A percentile compares a stretch with the other conserved stretches of the same genome.
Conservation (phyloP, 2,888 invertebrate genomes). For the Campoletis raptor region DNA sequence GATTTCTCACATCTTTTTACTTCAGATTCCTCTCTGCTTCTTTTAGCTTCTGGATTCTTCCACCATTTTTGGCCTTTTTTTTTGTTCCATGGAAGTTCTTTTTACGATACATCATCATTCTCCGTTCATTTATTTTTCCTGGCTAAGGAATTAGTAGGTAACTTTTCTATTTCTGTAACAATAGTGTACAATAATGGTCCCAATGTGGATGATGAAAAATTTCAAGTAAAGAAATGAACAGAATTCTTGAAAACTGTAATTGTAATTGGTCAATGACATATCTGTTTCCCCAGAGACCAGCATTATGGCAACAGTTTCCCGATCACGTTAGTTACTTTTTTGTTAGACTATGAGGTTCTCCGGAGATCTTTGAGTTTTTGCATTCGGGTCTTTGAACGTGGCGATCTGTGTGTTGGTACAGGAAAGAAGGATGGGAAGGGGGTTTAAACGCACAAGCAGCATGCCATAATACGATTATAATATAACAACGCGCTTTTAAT, state of each 20-base stretch:
- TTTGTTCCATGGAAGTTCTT: background rate
- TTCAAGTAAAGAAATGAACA: background rate
- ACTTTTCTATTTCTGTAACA: background rate
- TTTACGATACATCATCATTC: background rate
- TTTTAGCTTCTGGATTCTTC: background rate
- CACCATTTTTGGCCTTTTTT: background rate
- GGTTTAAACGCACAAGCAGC: constrained; percentile 59
- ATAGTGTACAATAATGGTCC: background rate
- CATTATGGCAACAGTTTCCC: constrained; percentile 59
- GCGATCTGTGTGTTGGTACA: constrained; percentile 5
- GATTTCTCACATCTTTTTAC: constrained; percentile 3
- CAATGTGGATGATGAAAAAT: background rate
- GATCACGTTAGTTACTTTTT: constrained; percentile 59
- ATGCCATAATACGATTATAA: constrained; percentile 83
- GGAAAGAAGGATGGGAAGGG: constrained; percentile 3
- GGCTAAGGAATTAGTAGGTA: no score
- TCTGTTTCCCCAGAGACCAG: constrained; percentile 42
- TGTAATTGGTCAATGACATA: constrained; percentile 54
- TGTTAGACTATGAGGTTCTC: constrained; percentile 51
- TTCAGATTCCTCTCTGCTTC: background rate
- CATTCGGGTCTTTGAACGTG: constrained; percentile 36
- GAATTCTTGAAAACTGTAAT: constrained; percentile 20
- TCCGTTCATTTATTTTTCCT: no score
- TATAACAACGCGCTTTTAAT: constrained; percentile 82
- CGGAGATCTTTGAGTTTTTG: constrained; percentile 56